Conservation (phyloP, 2,888 invertebrate genomes). For the Thymelicus lineola region DNA sequence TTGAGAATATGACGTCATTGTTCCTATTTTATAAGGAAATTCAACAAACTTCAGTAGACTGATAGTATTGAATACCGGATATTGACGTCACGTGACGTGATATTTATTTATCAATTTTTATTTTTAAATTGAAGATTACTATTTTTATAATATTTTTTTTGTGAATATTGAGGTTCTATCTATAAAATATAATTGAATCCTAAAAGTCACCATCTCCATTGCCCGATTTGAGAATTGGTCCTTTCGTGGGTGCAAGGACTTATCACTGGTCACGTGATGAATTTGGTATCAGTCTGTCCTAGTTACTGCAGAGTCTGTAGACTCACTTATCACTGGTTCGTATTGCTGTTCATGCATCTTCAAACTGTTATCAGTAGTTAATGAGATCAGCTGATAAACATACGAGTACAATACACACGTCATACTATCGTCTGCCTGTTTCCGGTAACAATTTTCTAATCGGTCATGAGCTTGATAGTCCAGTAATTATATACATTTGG, state of each 20-base stretch:
- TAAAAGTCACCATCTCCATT: too few species aligned
- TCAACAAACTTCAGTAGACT: too few species aligned
- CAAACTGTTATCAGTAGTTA: neutral
- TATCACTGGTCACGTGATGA: constrained; percentile 11
- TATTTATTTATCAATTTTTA: too few species aligned
- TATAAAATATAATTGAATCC: too few species aligned
- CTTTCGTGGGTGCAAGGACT: constrained; percentile 2
- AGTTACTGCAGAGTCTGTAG: constrained; percentile 21
- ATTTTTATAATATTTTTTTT: too few species aligned
- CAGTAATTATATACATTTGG: too few species aligned
- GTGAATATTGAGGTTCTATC: too few species aligned
- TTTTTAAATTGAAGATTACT: too few species aligned
- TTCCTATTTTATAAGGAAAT: too few species aligned
- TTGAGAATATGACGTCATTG: too few species aligned
- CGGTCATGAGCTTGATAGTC: neutral
- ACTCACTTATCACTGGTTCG: constrained; percentile 4
- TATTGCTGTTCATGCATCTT: neutral
- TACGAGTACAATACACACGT: neutral
- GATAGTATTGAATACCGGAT: too few species aligned
- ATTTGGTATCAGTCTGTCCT: constrained; percentile 6
- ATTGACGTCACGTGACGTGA: too few species aligned
- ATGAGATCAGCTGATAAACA: neutral
- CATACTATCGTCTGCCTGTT: neutral
- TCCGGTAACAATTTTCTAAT: neutral
- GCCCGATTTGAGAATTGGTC: neutral